Conservation (phyloP, 2,888 invertebrate genomes). For the Acrobasis repandana region DNA sequence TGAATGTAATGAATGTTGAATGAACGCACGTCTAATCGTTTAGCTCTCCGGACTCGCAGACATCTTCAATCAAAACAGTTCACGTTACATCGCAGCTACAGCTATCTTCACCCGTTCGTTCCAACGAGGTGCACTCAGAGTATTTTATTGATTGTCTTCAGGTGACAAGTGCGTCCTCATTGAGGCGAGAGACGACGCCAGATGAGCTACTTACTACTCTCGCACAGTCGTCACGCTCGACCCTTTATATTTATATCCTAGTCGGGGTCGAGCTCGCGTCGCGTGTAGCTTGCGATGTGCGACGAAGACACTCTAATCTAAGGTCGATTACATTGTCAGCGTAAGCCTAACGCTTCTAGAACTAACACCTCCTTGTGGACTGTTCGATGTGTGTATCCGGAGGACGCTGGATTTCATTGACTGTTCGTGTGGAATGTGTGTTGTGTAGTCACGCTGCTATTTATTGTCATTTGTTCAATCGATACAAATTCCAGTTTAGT, state of each 20-base stretch:
- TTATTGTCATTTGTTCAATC: slow-evolving; percentile 54
- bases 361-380: slow-evolving; percentile 73
- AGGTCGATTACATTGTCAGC: slow-evolving; percentile 80
- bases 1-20: slow-evolving; percentile 71
- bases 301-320: slow-evolving; percentile 78
- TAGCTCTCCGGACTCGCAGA: slow-evolving; percentile 79
- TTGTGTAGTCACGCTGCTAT: slow-evolving; percentile 76
- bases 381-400: slow-evolving; percentile 78
- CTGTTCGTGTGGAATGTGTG: slow-evolving; percentile 79
- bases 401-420: slow-evolving; percentile 75
- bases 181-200: slow-evolving; percentile 87
- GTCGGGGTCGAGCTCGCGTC: slow-evolving; percentile 75
- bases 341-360: slow-evolving; percentile 82
- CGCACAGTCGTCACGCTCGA: slow-evolving; percentile 75
- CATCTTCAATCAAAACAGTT: slow-evolving; percentile 71
- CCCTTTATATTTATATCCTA: slow-evolving; percentile 71
- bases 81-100: slow-evolving; percentile 82
- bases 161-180: slow-evolving; percentile 92
- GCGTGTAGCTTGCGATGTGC: slow-evolving; percentile 81
- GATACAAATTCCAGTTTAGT: slow-evolving; percentile 55
- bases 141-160: slow-evolving; percentile 86
- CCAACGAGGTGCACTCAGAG: slow-evolving; percentile 79
- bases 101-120: slow-evolving; percentile 76
- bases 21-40: slow-evolving; percentile 73
- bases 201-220: slow-evolving; percentile 80